Percentiles rank a stretch among this genome's conserved stretches.
phyloP scores from a whole-genome alignment of 1,140 invertebrate species.

The Charaxes varanes region DNA sequence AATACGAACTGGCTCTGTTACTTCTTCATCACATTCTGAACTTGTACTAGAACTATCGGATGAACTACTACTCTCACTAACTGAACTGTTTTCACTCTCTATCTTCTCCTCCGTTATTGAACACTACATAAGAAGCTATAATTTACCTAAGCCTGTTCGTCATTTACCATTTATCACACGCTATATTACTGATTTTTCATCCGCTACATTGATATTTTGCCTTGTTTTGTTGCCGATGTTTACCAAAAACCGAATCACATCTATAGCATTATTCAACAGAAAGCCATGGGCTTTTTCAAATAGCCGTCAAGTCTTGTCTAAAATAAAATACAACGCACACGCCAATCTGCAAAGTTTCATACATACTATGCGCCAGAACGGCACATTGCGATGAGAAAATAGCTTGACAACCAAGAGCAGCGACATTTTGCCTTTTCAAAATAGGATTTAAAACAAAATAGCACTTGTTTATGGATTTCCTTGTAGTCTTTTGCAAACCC shows the following conservation, averaged over 20 bases:
- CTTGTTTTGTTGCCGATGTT: slow-evolving; percentile 61
- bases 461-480: slow-evolving; percentile 42
- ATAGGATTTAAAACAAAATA: slow-evolving; percentile 59
- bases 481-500: slow-evolving; percentile 15
- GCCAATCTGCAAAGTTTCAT: slow-evolving; percentile 65
- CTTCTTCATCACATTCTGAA: slow-evolving; percentile 71
- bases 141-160: slow-evolving; percentile 13
- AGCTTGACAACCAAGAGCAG: slow-evolving; percentile 70
- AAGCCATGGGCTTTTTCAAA: slow-evolving; percentile 60
- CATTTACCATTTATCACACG: slow-evolving; percentile 21
- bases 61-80: slow-evolving; percentile 52
- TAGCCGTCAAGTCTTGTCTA: slow-evolving; percentile 68
- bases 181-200: slow-evolving; percentile 32
- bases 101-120: slow-evolving; percentile 52
- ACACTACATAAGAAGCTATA: slow-evolving; percentile 13
- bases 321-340: slow-evolving; percentile 71
- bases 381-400: slow-evolving; percentile 73
- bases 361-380: slow-evolving; percentile 71
- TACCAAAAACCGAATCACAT: slow-evolving; percentile 56
- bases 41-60: slow-evolving; percentile 57
- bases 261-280: slow-evolving; percentile 42
- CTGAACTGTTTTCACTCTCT: slow-evolving; percentile 64
- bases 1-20: slow-evolving; percentile 70
- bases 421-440: slow-evolving; percentile 68
- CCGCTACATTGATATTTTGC: slow-evolving; percentile 49